Conservation (phyloP, 2,113 vertebrate genomes). For the Capricornis sumatraensis region DNA sequence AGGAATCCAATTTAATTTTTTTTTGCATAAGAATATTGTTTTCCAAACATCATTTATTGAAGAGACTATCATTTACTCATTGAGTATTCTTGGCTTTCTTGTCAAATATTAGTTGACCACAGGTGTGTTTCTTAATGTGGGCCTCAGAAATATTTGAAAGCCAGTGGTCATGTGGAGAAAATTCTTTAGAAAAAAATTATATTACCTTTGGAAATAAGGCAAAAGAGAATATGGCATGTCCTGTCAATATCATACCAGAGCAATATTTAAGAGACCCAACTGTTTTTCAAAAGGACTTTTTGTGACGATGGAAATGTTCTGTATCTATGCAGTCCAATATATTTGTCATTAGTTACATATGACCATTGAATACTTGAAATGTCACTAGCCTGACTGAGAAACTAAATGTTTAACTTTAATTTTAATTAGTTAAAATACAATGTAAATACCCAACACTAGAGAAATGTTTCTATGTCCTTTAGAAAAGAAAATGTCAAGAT, state of each 20-base stretch:
- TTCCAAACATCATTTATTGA: neutral
- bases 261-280: neutral
- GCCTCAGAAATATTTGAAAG: neutral
- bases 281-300: neutral
- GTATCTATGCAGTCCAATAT: neutral
- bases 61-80: neutral
- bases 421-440: neutral
- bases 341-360: neutral
- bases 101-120: neutral
- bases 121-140: neutral
- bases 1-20: neutral
- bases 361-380: neutral
- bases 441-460: neutral
- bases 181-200: neutral
- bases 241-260: neutral
- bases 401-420: neutral
- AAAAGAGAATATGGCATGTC: neutral
- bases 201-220: slow-evolving; percentile 3
- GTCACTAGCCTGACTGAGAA: neutral
- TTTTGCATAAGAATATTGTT: neutral
- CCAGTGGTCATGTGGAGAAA: neutral
- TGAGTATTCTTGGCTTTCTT: neutral
- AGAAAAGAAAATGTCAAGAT: neutral
- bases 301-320: neutral
- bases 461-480: neutral